These are phyloP conservation scores for Naja naja DNA, from an alignment of 2,113 vertebrate genomes.

Conservation along the genomic window DNA sequence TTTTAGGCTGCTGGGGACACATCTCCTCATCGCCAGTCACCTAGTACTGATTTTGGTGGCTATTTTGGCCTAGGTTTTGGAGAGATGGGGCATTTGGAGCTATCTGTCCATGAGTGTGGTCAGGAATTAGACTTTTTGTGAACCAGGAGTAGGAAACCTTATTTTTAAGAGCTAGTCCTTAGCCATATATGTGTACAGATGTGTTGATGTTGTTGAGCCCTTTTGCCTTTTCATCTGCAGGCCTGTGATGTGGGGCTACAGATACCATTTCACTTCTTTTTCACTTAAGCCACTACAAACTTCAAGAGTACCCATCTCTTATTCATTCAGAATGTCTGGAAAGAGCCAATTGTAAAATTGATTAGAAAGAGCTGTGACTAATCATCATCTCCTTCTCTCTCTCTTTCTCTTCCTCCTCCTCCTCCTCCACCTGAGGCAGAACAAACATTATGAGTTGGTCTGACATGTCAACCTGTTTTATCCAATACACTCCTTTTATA, in stretches of 20 bases:
- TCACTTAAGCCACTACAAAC: background rate
- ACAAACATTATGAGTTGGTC: background rate
- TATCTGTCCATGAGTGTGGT: background rate
- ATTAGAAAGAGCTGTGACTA: background rate
- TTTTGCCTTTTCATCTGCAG: background rate
- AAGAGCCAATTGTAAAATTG: background rate
- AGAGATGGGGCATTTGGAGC: background rate
- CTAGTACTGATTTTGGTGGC: background rate
- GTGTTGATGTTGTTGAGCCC: background rate
- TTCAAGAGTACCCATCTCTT: background rate
- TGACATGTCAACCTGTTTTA: background rate
- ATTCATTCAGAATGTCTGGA: background rate
- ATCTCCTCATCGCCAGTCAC: background rate
- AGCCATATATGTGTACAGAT: background rate
- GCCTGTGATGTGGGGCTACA: background rate
- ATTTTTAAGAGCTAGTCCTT: background rate
- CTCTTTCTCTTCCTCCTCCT: background rate
- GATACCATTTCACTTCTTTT: background rate
- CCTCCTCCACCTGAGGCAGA: background rate
- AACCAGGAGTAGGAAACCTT: background rate
- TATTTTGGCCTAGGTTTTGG: background rate
- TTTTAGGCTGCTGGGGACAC: background rate
- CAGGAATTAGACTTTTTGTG: background rate
- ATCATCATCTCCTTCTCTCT: background rate
- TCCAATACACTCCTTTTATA: background rate